Evolutionary conservation across 1,140 invertebrate species (phyloP).

Genomic region (Sarcophaga peregrina): DNA sequence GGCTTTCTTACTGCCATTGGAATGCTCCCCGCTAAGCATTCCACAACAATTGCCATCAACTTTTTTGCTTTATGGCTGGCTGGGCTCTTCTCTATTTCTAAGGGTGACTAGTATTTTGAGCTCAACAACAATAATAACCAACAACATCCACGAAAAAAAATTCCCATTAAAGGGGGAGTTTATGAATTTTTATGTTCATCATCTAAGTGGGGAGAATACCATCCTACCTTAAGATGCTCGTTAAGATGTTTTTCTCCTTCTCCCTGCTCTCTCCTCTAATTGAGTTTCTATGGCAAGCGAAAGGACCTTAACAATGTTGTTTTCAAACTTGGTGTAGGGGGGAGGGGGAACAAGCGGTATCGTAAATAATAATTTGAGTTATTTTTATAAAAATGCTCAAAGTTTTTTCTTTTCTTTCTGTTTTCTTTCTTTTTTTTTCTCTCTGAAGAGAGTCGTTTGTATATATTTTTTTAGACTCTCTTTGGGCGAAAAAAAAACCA

Average conservation of each 20-base stretch:
- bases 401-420: neutral
- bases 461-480: no score
- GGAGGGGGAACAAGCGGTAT: neutral
- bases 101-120: neutral
- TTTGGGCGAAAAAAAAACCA: neutral
- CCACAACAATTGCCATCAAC: neutral
- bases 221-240: neutral
- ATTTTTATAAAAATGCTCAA: neutral
- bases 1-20: neutral
- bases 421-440: no score
- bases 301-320: no score
- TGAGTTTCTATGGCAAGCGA: no score
- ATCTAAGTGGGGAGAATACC: neutral
- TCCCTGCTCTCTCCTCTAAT: no score
- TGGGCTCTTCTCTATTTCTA: neutral
- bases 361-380: neutral
- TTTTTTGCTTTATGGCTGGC: neutral
- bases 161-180: constrained; percentile 18
- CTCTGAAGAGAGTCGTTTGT: no score
- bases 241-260: neutral
- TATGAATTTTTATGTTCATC: constrained; percentile 3
- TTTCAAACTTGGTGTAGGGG: no score
- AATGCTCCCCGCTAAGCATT: neutral
- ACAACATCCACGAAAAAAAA: neutral
- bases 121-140: neutral